A percentile compares a stretch with the other conserved stretches of the same genome.
These are phyloP conservation scores for Luidia sarsii DNA, from an alignment of 53 echinoderm and acorn worm species.

Conservation along the genomic window DNA sequence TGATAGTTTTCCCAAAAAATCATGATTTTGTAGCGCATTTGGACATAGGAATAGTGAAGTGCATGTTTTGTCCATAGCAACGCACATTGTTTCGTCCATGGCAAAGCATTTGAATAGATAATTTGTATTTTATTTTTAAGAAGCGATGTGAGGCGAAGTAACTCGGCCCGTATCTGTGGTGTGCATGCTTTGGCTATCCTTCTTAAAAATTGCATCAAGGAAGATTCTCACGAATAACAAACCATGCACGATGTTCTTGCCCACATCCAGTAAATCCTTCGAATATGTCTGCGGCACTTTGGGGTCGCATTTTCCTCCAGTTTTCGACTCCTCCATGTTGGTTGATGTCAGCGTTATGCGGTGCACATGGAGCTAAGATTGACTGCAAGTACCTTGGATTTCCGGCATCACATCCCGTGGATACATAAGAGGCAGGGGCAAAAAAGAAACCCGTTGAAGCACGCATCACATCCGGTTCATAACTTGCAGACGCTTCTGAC, in stretches of 20 bases:
- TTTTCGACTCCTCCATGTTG: neutral
- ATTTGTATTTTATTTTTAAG: neutral
- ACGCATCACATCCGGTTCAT: too few species aligned
- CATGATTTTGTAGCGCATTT: too few species aligned
- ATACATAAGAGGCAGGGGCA: too few species aligned
- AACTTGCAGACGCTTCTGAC: too few species aligned
- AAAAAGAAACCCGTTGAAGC: too few species aligned
- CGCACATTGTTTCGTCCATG: too few species aligned
- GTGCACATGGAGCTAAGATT: neutral
- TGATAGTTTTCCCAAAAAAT: too few species aligned
- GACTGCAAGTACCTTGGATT: too few species aligned
- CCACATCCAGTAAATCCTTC: constrained; percentile 52
- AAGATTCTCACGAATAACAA: neutral
- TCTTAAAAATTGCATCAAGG: neutral
- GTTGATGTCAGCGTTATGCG: neutral
- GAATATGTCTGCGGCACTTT: constrained; percentile 9
- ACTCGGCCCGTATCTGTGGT: neutral
- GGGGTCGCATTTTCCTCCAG: neutral
- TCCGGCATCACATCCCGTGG: too few species aligned
- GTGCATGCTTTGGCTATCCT: neutral
- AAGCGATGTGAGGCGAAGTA: neutral
- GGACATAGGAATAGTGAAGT: too few species aligned
- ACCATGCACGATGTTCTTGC: constrained; percentile 28
- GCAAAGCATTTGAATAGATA: neutral
- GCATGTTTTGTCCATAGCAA: too few species aligned